These are phyloP conservation scores for Scolopax bukidnonensis DNA, from an alignment of 2,797 vertebrate species.

Conservation along the genomic window DNA sequence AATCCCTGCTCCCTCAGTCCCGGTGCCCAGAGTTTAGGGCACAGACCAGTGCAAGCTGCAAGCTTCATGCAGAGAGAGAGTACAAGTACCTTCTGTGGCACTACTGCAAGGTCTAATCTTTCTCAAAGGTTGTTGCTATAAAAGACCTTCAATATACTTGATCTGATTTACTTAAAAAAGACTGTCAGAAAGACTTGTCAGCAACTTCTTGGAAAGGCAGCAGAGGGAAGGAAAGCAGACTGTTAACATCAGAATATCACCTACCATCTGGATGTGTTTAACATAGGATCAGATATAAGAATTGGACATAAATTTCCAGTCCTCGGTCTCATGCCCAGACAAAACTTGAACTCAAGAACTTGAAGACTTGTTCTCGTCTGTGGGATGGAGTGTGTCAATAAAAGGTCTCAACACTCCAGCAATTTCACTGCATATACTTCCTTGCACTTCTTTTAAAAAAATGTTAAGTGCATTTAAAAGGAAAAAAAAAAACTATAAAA, in stretches of 20 bases:
- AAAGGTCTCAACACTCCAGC: neutral
- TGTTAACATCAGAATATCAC: conserved; percentile 64
- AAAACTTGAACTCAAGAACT: conserved; percentile 29
- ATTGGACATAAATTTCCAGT: conserved; percentile 37
- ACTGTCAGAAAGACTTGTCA: conserved; percentile 59
- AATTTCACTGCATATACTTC: neutral
- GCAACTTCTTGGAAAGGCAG: conserved; percentile 61
- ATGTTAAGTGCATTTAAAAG: neutral
- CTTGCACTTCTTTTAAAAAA: neutral
- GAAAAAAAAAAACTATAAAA: neutral
- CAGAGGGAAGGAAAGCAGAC: conserved; percentile 52
- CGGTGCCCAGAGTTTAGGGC: neutral
- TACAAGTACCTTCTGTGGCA: neutral
- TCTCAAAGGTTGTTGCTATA: conserved; percentile 13
- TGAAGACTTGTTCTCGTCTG: neutral
- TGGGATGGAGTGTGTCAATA: neutral
- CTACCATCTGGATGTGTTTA: conserved; percentile 63
- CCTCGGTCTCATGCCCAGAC: conserved; percentile 55
- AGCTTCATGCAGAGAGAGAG: neutral
- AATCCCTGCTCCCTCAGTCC: neutral
- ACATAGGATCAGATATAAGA: conserved; percentile 41
- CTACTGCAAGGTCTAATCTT: neutral
- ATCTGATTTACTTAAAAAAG: conserved; percentile 55
- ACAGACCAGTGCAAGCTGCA: neutral
- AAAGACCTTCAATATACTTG: conserved; percentile 10